phyloP scores from a whole-genome alignment of 2,113 vertebrate genomes.

The Gallinago paraguaiae region DNA sequence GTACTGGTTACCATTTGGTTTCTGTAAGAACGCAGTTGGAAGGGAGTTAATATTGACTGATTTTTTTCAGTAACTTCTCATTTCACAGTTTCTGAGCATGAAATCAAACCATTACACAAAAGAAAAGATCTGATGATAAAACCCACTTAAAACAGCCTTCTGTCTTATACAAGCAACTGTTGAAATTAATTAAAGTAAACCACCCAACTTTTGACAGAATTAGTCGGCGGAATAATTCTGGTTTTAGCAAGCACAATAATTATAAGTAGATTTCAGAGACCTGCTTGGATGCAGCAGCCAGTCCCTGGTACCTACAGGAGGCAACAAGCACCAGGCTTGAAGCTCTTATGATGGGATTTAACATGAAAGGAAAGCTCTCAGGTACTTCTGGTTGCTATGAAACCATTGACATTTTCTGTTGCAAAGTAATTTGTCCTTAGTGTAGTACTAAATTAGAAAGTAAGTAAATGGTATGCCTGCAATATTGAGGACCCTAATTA shows the following conservation, averaged over 20 bases:
- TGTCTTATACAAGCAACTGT: neutral
- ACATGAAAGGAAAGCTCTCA: slow-evolving; percentile 33
- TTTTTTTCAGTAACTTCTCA: neutral
- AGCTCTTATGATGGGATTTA: neutral
- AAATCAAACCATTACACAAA: slow-evolving; percentile 36
- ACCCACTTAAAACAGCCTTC: slow-evolving; percentile 4
- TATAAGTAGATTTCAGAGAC: neutral
- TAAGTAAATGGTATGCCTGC: slow-evolving; percentile 7
- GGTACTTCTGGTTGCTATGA: slow-evolving; percentile 50
- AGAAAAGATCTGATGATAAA: neutral
- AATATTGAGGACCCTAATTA: neutral
- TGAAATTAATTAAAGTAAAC: slow-evolving; percentile 15
- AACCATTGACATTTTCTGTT: slow-evolving; percentile 51
- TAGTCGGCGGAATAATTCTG: neutral
- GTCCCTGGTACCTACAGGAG: neutral
- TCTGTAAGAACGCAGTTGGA: neutral
- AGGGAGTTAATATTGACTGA: neutral
- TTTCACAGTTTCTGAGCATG: slow-evolving; percentile 40
- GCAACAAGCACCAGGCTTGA: neutral
- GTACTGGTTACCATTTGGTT: neutral
- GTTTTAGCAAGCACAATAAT: neutral
- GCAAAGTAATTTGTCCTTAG: slow-evolving; percentile 39
- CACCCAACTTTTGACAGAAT: neutral
- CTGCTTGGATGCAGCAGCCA: neutral
- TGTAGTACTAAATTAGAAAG: slow-evolving; percentile 31